Percentiles rank a stretch among this genome's conserved stretches.
Evolutionary conservation across 2,797 vertebrate genomes (phyloP).

Genomic region (Vultur gryphus): DNA sequence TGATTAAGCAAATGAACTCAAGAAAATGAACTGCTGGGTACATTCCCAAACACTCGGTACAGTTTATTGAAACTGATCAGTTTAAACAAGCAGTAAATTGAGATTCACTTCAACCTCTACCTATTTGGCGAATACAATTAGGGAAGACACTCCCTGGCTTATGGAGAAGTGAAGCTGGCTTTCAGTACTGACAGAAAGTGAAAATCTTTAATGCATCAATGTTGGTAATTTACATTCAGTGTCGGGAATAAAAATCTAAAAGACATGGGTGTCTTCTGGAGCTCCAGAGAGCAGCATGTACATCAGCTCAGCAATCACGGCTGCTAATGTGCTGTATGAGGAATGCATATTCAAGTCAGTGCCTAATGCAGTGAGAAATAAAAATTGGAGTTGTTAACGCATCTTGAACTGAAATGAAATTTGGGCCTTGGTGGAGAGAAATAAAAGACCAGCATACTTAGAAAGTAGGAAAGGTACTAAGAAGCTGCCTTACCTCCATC

Average conservation of each 20-base stretch:
- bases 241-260: background rate
- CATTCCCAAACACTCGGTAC: constrained; percentile 19
- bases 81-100: constrained; percentile 57
- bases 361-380: background rate
- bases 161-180: constrained; percentile 8
- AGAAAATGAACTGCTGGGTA: background rate
- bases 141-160: background rate
- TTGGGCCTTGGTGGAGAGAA: background rate
- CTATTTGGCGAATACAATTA: constrained; percentile 8
- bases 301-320: constrained; percentile 1
- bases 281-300: background rate
- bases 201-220: background rate
- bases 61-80: constrained; percentile 51
- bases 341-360: background rate
- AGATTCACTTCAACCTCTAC: constrained; percentile 46
- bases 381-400: background rate
- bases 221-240: background rate
- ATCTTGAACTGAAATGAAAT: constrained; percentile 5
- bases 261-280: background rate
- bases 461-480: background rate
- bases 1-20: constrained; percentile 30
- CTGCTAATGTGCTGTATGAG: background rate
- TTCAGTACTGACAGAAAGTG: constrained; percentile 1
- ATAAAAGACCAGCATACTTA: background rate
- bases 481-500: constrained; percentile 87